phyloP scores from a whole-genome alignment of 1,140 invertebrate genomes.

The Megalonaias nervosa region DNA sequence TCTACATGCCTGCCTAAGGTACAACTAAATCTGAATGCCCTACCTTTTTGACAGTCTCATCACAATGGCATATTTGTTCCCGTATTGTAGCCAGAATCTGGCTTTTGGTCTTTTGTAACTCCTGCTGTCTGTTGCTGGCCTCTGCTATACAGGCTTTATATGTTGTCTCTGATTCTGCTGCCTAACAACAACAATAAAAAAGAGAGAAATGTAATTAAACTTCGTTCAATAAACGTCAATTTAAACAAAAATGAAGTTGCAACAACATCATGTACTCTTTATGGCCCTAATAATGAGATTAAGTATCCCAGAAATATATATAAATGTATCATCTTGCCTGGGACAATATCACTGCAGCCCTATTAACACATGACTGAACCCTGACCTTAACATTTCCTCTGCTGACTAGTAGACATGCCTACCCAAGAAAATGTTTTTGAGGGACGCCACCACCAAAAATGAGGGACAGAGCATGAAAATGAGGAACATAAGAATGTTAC shows the following conservation, averaged over 20 bases:
- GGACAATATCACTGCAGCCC: too few species aligned
- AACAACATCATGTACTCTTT: neutral
- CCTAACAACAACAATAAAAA: slow-evolving; percentile 47
- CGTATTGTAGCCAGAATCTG: slow-evolving; percentile 72
- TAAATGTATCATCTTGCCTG: too few species aligned
- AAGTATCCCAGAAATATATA: too few species aligned
- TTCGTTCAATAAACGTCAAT: neutral
- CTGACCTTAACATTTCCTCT: too few species aligned
- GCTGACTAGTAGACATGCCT: too few species aligned
- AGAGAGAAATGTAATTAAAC: neutral
- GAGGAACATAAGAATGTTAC: too few species aligned
- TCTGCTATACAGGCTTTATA: slow-evolving; percentile 75
- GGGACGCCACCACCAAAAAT: too few species aligned
- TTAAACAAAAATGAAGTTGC: neutral
- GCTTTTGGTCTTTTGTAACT: slow-evolving; percentile 71
- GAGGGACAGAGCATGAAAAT: too few species aligned
- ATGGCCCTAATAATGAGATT: neutral
- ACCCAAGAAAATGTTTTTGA: too few species aligned
- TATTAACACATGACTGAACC: too few species aligned
- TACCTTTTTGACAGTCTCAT: slow-evolving; percentile 74
- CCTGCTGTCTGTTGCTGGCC: slow-evolving; percentile 73
- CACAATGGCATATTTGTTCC: slow-evolving; percentile 74
- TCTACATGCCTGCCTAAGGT: too few species aligned
- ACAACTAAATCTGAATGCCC: slow-evolving; percentile 5
- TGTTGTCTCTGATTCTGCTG: slow-evolving; percentile 74